Evolutionary conservation across 2,888 invertebrate genomes (phyloP).

Genomic region (Cheilosia vulpina): DNA sequence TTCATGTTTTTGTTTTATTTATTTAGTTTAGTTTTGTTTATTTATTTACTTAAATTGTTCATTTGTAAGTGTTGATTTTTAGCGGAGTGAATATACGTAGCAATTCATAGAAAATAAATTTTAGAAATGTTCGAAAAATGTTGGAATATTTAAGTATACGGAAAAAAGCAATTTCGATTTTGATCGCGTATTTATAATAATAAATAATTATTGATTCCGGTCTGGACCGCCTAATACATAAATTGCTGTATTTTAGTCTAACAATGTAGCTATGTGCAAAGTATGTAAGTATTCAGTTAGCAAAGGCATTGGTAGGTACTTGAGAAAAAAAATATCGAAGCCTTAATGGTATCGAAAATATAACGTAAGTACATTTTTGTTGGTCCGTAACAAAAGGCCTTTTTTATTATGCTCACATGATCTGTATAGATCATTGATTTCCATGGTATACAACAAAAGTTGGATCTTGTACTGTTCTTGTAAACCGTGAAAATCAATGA

Average conservation of each 20-base stretch:
- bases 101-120: slow-evolving; percentile 28
- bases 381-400: background rate
- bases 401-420: too few relatives aligned
- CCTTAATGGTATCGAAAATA: background rate
- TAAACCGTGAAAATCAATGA: too few relatives aligned
- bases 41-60: slow-evolving; percentile 19
- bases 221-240: slow-evolving; percentile 10
- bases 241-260: background rate
- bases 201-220: slow-evolving; percentile 58
- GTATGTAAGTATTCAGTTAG: background rate
- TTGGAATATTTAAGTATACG: slow-evolving; percentile 49
- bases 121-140: slow-evolving; percentile 36
- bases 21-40: slow-evolving; percentile 3
- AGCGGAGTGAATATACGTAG: slow-evolving; percentile 45
- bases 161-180: slow-evolving; percentile 39
- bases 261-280: background rate
- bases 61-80: slow-evolving; percentile 27
- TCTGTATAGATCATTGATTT: too few relatives aligned
- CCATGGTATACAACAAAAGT: too few relatives aligned
- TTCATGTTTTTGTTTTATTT: background rate
- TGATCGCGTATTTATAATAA: slow-evolving; percentile 50
- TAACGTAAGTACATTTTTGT: background rate
- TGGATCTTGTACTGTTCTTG: too few relatives aligned
- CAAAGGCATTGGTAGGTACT: background rate
- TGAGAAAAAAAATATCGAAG: background rate